phyloP scores from a whole-genome alignment of 2,797 vertebrate genomes.

The Buceros bicornis region DNA sequence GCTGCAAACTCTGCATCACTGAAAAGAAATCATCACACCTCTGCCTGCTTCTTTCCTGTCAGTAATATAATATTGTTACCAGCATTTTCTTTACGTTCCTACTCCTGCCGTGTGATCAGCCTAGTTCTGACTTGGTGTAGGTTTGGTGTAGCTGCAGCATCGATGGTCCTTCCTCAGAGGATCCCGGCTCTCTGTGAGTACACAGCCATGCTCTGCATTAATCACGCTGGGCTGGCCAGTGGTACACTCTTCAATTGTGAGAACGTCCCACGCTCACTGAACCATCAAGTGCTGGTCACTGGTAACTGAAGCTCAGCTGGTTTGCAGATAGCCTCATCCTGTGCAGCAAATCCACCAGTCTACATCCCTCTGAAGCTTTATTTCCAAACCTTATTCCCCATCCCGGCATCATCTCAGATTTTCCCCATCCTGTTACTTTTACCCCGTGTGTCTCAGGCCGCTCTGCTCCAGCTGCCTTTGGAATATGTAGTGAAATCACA shows the following conservation, averaged over 20 bases:
- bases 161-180: background rate
- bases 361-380: background rate
- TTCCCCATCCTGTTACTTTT: background rate
- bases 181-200: background rate
- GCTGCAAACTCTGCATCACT: background rate
- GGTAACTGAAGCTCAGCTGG: background rate
- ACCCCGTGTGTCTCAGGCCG: background rate
- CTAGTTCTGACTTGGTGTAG: background rate
- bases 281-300: background rate
- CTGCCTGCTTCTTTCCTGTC: background rate
- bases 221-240: background rate
- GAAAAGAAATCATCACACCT: constrained; percentile 10
- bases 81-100: background rate
- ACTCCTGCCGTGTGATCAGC: background rate
- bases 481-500: background rate
- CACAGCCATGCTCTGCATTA: background rate
- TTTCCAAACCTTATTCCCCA: background rate
- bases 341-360: background rate
- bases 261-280: background rate
- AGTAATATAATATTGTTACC: background rate
- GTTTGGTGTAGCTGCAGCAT: background rate
- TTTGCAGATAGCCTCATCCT: background rate
- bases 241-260: background rate
- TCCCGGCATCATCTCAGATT: fast-evolving
- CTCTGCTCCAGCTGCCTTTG: background rate